Percentiles rank a stretch among this genome's conserved stretches.
Conservation (phyloP, 1,140 invertebrate genomes). For the Neodiprion virginianus region DNA sequence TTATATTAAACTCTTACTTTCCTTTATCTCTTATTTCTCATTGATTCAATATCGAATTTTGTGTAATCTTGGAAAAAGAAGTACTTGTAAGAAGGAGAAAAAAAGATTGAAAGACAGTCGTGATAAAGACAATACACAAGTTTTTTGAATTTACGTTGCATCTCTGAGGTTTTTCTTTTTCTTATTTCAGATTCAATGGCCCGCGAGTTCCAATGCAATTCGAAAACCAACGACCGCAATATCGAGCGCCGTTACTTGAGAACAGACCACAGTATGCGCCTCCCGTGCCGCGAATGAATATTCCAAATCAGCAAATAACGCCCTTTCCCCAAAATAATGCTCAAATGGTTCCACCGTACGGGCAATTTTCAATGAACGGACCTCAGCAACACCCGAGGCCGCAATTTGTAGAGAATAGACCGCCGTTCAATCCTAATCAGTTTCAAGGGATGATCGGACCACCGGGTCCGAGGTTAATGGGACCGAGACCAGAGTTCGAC, state of each 20-base stretch:
- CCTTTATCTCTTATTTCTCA: background rate
- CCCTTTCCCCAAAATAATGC: slow-evolving; percentile 37
- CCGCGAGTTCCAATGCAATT: slow-evolving; percentile 22
- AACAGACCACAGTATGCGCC: slow-evolving; percentile 40
- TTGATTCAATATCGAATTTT: background rate
- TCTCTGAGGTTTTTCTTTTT: slow-evolving; percentile 3
- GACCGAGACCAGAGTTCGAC: slow-evolving; percentile 28
- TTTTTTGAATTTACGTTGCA: no score
- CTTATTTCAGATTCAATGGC: slow-evolving; percentile 30
- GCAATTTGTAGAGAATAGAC: slow-evolving; percentile 36
- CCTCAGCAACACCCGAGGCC: slow-evolving; percentile 33
- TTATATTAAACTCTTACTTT: background rate
- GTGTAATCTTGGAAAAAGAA: no score
- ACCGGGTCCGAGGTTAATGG: slow-evolving; percentile 21
- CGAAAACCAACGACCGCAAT: slow-evolving; percentile 39
- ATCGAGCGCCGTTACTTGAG: slow-evolving; percentile 47
- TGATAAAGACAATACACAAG: no score
- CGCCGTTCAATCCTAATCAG: slow-evolving; percentile 36
- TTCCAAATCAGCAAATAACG: slow-evolving; percentile 39
- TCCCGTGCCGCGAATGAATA: slow-evolving; percentile 35
- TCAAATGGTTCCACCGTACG: slow-evolving; percentile 24
- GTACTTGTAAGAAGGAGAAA: no score
- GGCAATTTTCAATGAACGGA: slow-evolving; percentile 37
- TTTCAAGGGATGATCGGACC: slow-evolving; percentile 28
- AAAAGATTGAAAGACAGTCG: no score